Conservation (phyloP, 2,888 invertebrate genomes). For the Agrochola lychnidis region DNA sequence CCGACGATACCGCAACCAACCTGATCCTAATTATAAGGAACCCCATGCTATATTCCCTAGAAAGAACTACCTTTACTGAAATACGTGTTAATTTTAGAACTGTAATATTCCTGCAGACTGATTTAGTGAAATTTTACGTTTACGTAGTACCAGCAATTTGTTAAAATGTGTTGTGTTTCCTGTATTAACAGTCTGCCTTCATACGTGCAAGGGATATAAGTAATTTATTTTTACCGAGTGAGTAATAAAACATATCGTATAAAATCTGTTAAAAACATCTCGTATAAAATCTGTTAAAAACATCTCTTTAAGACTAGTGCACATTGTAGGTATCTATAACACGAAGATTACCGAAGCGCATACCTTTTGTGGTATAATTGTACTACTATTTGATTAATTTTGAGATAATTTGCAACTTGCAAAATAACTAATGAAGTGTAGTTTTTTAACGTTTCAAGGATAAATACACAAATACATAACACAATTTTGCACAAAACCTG, state of each 20-base stretch:
- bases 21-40: slow-evolving; percentile 93
- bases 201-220: slow-evolving; percentile 8
- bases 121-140: slow-evolving; percentile 53
- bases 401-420: slow-evolving; percentile 24
- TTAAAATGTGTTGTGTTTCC: slow-evolving; percentile 13
- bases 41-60: slow-evolving; percentile 94
- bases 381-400: background rate
- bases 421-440: background rate
- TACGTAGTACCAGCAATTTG: slow-evolving; percentile 22
- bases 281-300: background rate
- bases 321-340: background rate
- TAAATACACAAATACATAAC: background rate
- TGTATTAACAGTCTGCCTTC: slow-evolving; percentile 30
- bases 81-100: slow-evolving; percentile 35
- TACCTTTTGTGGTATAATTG: slow-evolving; percentile 2
- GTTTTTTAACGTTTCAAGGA: slow-evolving; percentile 5
- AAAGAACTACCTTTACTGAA: slow-evolving; percentile 89
- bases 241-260: background rate
- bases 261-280: slow-evolving; percentile 2
- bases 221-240: background rate
- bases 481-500: background rate
- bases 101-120: slow-evolving; percentile 61
- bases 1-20: slow-evolving; percentile 95
- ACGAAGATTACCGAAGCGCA: slow-evolving; percentile 16
- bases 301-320: background rate